Evolutionary conservation across 2,888 invertebrate genomes (phyloP).

Genomic region (Drosophila subquinaria): DNA sequence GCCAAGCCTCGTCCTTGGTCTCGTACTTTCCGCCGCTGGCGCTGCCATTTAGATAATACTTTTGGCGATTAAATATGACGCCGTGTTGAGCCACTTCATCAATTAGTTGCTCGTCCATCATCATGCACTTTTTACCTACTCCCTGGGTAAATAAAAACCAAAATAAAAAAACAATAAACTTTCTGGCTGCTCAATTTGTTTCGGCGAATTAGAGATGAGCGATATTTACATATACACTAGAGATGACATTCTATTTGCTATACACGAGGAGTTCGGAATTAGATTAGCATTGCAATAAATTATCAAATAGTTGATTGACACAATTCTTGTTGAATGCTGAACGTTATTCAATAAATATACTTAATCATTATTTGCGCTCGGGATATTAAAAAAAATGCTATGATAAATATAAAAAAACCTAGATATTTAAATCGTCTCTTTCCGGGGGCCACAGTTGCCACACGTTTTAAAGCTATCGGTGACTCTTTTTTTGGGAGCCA

Average conservation of each 20-base stretch:
- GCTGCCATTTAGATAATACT: constrained; percentile 84
- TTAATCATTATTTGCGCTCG: not conserved
- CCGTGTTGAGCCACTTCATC: constrained; percentile 85
- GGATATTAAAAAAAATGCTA: not conserved
- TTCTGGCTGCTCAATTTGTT: constrained; percentile 18
- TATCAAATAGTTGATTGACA: not conserved
- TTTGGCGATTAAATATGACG: constrained; percentile 85
- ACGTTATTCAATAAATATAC: not conserved
- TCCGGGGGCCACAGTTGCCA: too few relatives aligned
- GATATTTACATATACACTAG: constrained; percentile 9
- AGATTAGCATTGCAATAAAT: not conserved
- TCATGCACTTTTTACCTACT: constrained; percentile 41
- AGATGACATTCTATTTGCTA: not conserved
- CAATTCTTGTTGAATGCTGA: not conserved
- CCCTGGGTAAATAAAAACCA: not conserved
- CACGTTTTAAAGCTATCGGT: too few relatives aligned
- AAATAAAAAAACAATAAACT: constrained; percentile 21
- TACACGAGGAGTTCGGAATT: not conserved
- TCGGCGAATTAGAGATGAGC: constrained; percentile 36
- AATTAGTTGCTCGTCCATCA: constrained; percentile 85
- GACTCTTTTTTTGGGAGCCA: too few relatives aligned
- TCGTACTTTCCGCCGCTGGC: constrained; percentile 82
- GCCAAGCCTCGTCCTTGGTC: constrained; percentile 85
- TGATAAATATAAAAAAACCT: too few relatives aligned
- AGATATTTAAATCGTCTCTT: not conserved